Evolutionary conservation across 2,888 invertebrate genomes (phyloP).

Genomic region (Pyrgus malvae): DNA sequence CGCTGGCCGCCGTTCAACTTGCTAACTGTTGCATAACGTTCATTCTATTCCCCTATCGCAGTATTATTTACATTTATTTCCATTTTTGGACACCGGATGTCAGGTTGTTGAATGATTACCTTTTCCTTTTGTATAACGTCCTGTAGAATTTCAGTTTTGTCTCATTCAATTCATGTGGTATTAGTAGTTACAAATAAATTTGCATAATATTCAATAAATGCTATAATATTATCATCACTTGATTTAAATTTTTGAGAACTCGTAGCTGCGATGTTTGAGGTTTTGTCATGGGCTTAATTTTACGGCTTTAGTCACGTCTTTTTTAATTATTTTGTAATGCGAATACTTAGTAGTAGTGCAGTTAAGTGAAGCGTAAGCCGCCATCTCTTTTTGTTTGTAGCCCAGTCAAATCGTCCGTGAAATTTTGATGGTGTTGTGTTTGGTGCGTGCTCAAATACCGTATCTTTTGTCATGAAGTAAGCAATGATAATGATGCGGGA

Average conservation of each 20-base stretch:
- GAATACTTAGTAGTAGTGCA: constrained; percentile 5
- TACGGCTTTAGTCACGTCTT: constrained; percentile 1
- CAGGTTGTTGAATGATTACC: too few relatives aligned
- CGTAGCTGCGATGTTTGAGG: not conserved
- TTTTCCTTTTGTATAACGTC: too few relatives aligned
- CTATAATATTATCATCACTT: too few relatives aligned
- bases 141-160: too few relatives aligned
- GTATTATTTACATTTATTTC: not conserved
- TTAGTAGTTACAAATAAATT: too few relatives aligned
- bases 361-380: constrained; percentile 29
- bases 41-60: constrained; percentile 33
- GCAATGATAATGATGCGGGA: not conserved
- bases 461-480: constrained; percentile 12
- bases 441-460: constrained; percentile 31
- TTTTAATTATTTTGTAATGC: constrained; percentile 6
- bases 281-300: constrained; percentile 2
- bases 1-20: constrained; percentile 54
- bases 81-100: not conserved
- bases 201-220: too few relatives aligned
- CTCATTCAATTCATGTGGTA: too few relatives aligned
- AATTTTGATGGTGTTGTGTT: constrained; percentile 49
- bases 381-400: constrained; percentile 47
- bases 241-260: not conserved
- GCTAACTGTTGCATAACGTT: constrained; percentile 59
- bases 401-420: constrained; percentile 57